Base-by-base conservation (phyloP, 2,797 vertebrate species). In the Anabas testudineus region DNA sequence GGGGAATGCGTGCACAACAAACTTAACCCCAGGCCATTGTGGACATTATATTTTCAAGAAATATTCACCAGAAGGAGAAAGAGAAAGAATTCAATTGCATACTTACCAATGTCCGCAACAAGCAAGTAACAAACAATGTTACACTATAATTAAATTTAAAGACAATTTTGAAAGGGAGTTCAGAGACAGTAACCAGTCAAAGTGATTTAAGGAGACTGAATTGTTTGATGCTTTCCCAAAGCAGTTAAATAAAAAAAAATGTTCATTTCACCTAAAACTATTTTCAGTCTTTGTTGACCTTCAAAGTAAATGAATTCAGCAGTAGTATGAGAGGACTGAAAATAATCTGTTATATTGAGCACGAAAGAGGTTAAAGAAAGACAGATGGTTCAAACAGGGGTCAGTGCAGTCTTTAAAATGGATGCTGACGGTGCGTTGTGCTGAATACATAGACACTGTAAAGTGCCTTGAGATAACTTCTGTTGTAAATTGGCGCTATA, bases 1-100 rank as follows among this genome's bases (percentile, higher is more conserved):
- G 69, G 66, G 64, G 68, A 80, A 80, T 74, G 85, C 77, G 88
- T 82, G 67, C 76, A 88, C 82, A 89, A 88, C 80, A 90, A 83
- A 82, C 19, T 37, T 84, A 76, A 90, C 87, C 84, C 67, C 77
- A 65, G 48, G 56, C 65, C 41, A 34, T 52, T 53, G 43, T 52
- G 22, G 16, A 1, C 6, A 26, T 42, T 48, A 32, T 53, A 10
- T 4, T 67, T 43, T 52, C 41, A 46, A n/a, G 14, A 80, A 66
- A 21, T 14, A 55, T 51, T 45, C 2, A 30, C 8, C 30, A 39
- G 4, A 28, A 51, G 41, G n/a, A 41, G 34, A 52, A 46, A 47
- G 15, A 43, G 28, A 32, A 61, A 43, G 18, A 61, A 39, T 41
- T 24, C 10, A 59, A 3, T 12, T 18, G 37, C 9, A 1, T 39